A percentile compares a stretch with the other conserved stretches of the same genome.
Evolutionary conservation across 1,140 invertebrate species (phyloP).

Genomic region (Sycobia sp.): DNA sequence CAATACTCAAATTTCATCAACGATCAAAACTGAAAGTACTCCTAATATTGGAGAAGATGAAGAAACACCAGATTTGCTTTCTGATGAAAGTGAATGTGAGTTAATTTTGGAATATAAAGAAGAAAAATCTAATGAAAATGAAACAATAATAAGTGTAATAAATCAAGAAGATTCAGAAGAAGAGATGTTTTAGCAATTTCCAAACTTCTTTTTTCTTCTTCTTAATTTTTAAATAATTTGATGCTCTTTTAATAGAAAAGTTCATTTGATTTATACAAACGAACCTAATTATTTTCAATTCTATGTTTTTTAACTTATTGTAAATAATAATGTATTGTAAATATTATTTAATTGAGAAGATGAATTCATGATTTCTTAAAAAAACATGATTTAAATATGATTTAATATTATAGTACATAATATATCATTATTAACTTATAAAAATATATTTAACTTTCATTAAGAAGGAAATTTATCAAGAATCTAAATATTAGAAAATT

Average conservation of each 20-base stretch:
- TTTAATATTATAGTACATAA: too few species aligned
- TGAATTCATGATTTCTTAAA: too few species aligned
- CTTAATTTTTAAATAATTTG: background rate
- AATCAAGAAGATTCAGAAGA: conserved; percentile 22
- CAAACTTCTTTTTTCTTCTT: background rate
- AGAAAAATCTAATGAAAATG: conserved; percentile 35
- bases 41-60: conserved; percentile 11
- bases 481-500: too few species aligned
- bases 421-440: too few species aligned
- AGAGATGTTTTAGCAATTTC: conserved; percentile 28
- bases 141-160: conserved; percentile 1
- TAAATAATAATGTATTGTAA: background rate
- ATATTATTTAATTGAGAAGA: background rate
- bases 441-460: too few species aligned
- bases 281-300: too few species aligned
- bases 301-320: too few species aligned
- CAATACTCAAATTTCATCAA: conserved; percentile 1
- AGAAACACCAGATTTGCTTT: conserved; percentile 23
- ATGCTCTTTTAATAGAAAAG: background rate
- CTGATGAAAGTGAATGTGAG: conserved; percentile 27
- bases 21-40: conserved; percentile 4
- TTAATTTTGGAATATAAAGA: conserved; percentile 27
- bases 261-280: background rate
- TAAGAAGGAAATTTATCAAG: too few species aligned
- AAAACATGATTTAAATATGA: too few species aligned